Base-by-base conservation (phyloP, 2,888 invertebrate species). In the Heliconius charithonia region DNA sequence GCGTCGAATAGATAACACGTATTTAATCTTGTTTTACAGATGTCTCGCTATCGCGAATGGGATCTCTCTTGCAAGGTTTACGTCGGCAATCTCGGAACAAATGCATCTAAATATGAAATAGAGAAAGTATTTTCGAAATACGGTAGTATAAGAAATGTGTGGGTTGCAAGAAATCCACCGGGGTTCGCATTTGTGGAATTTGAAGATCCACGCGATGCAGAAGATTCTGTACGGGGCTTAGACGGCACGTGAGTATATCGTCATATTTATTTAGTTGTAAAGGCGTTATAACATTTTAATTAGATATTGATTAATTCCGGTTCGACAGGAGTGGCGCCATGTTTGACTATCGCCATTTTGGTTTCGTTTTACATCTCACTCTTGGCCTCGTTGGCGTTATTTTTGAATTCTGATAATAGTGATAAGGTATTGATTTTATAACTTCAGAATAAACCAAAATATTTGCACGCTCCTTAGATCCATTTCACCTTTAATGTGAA, bases 141-240 rank as follows among this genome's bases (percentile, higher is more conserved):
- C 91, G 98, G 98, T 13, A 97, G 97, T 66, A 95, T 98, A 82
- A 96, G 97, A 85, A 98, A 98, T 92, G 98, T 98, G 72, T 98
- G 98, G 98, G 98, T 99, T 75, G 98, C 98, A 0, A 95, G 98
- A 86, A 98, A 98, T 89, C 98, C 98, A 65, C 98, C 98, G 10
- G 98, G 98, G 27, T 98, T 98, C 92, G 98, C 98, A 0, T 98
- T 98, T 91, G 97, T 98, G 7, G 98, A 98, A 91, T 98, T 96
- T 90, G 98, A 98, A 93, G 98, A 98, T 87, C 96, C 97, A 25
- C 94, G 98, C 81, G 98, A 98, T 89, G 98, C 98, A 22, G 97
- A 98, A 91, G 98, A 98, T 90, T 96, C 98, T 51, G 97, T 97
- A 22, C 94, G 97, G 86, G 97, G 97, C 41, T 93, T 98, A 87